phyloP scores from a whole-genome alignment of 2,797 vertebrate genomes.

The Manis crassicaudata region DNA sequence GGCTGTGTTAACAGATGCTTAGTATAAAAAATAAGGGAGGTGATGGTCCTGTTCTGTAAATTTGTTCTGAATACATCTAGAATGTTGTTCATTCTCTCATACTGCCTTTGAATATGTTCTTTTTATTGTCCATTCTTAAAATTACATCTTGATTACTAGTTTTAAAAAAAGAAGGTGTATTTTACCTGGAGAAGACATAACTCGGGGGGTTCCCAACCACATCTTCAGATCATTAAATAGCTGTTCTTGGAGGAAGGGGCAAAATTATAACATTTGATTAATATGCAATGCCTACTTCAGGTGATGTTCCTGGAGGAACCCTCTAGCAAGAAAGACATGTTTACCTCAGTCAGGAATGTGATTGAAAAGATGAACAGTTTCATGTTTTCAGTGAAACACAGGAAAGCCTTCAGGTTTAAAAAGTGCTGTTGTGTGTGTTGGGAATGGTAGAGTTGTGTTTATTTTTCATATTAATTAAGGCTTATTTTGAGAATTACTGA shows the following conservation, averaged over 20 bases:
- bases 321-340: not conserved
- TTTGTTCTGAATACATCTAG: not conserved
- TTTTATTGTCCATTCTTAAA: not conserved
- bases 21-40: not conserved
- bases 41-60: not conserved
- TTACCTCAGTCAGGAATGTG: not conserved
- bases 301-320: not conserved
- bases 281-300: not conserved
- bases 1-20: not conserved
- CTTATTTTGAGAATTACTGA: constrained; percentile 22
- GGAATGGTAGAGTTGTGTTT: not conserved
- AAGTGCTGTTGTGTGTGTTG: not conserved
- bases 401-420: not conserved
- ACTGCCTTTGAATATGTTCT: not conserved
- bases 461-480: not conserved
- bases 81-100: not conserved
- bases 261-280: not conserved
- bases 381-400: not conserved
- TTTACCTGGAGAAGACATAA: not conserved
- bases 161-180: not conserved
- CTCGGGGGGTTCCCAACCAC: fast-evolving
- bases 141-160: not conserved
- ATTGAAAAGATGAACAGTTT: not conserved
- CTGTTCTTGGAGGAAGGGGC: not conserved
- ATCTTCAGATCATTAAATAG: not conserved